phyloP scores from a whole-genome alignment of 2,113 vertebrate species.

The Scortum barcoo region DNA sequence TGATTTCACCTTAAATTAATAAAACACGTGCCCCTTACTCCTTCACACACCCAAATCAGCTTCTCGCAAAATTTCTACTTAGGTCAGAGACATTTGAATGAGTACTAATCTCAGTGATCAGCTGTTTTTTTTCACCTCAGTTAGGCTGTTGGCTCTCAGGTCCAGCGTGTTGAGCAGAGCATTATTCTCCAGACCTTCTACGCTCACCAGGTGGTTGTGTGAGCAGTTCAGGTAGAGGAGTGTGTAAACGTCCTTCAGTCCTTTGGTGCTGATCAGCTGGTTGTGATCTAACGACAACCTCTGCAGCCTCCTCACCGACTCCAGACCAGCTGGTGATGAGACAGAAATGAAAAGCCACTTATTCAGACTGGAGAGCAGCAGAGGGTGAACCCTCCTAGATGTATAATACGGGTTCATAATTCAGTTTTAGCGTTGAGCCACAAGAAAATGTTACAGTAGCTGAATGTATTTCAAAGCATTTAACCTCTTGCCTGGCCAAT shows the following conservation, averaged over 20 bases:
- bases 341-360: neutral
- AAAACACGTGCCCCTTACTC: neutral
- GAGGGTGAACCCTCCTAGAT: neutral
- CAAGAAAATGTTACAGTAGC: slow-evolving; percentile 6
- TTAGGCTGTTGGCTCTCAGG: slow-evolving; percentile 91
- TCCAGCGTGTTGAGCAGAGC: slow-evolving; percentile 91
- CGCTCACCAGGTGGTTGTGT: slow-evolving; percentile 89
- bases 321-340: slow-evolving; percentile 87
- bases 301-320: slow-evolving; percentile 88
- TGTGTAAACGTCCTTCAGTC: slow-evolving; percentile 85
- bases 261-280: slow-evolving; percentile 91
- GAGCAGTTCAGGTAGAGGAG: slow-evolving; percentile 91
- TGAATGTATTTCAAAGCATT: slow-evolving; percentile 37
- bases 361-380: neutral
- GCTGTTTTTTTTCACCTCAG: slow-evolving; percentile 84
- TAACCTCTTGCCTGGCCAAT: slow-evolving; percentile 52
- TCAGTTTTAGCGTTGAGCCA: neutral
- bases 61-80: neutral
- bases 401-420: neutral
- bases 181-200: slow-evolving; percentile 90
- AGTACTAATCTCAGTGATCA: neutral
- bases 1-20: neutral
- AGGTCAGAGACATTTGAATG: neutral
- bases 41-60: neutral
- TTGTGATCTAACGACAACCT: slow-evolving; percentile 91